Base-by-base conservation (phyloP, 1,140 invertebrate genomes). In the Zaprionus lachaisei region DNA sequence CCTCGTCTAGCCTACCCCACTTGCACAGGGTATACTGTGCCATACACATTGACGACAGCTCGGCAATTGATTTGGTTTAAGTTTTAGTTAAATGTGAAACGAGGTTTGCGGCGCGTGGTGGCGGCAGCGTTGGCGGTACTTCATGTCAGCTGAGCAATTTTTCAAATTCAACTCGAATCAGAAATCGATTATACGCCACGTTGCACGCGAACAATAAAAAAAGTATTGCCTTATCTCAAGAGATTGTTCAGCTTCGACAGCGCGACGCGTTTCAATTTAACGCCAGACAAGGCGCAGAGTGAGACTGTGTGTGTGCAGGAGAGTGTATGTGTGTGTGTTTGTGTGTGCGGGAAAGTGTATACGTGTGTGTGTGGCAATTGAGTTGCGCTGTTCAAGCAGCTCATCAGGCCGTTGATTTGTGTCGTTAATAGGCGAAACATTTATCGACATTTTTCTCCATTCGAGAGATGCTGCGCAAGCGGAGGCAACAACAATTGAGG, bases 161-260 rank as follows among this genome's bases (percentile, higher is more conserved):
- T 68, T 56, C 31, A 24, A 49, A 47, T 72, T 44, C 37, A 28
- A 44, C 41, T 26, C 24, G 31, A 69, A 77, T 77, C 77, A 58
- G 77, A 89, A 85, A 90, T 90, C 85, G 85, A 90, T 90, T 90
- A 90, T 90, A 82, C 85, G 85, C 85, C 85, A 90, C 81, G 85
- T 84, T 90, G 71, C 55, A 24, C 85, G 71, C 74, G 64, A 65
- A 66, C 31, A 60, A 61, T 44, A 41, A 56, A 69, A 68, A 47
- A 20, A 55, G 34, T 72, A 62, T 47, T 49, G 69, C 54, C 60
- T 65, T 80, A 80, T 72, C 77, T 55, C 41, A 14, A 44, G 54
- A 77, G 77, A 75, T 73, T 65, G 60, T 56, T 34, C 58, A 70
- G 38, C 65, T 47, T 75, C 41, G 60, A 28, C 28, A 51, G 41